phyloP scores from a whole-genome alignment of 2,113 vertebrate species.

The Coptodon rendalli region DNA sequence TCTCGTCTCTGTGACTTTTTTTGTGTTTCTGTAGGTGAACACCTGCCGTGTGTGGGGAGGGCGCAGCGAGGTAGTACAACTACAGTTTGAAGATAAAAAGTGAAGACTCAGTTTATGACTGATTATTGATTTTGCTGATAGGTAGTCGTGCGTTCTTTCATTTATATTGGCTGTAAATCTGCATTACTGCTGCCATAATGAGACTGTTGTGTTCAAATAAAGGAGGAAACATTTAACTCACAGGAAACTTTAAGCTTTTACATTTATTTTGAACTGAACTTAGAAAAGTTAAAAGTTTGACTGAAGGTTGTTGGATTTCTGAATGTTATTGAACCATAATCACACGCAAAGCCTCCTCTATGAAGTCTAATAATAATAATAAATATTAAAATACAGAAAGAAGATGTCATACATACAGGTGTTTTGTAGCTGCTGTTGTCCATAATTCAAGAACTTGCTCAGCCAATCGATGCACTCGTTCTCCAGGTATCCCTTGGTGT shows the following conservation, averaged over 20 bases:
- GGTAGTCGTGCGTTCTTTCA: background rate
- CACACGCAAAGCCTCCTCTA: background rate
- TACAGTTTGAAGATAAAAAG: too few relatives aligned
- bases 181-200: background rate
- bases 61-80: too few relatives aligned
- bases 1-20: too few relatives aligned
- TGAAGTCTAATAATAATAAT: background rate
- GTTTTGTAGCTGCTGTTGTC: too few relatives aligned
- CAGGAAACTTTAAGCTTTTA: background rate
- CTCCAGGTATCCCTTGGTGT: too few relatives aligned
- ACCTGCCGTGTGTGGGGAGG: too few relatives aligned
- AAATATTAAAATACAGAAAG: background rate
- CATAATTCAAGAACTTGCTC: fast-evolving
- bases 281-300: background rate
- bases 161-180: background rate
- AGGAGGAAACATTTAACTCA: background rate
- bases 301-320: background rate
- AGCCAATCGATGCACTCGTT: too few relatives aligned
- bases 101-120: too few relatives aligned
- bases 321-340: background rate
- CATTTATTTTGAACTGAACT: background rate
- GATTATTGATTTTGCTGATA: too few relatives aligned
- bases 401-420: background rate
- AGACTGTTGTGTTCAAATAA: background rate
- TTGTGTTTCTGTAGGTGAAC: too few relatives aligned